phyloP scores from a whole-genome alignment of 1,140 invertebrate genomes.

The Eciton burchellii region DNA sequence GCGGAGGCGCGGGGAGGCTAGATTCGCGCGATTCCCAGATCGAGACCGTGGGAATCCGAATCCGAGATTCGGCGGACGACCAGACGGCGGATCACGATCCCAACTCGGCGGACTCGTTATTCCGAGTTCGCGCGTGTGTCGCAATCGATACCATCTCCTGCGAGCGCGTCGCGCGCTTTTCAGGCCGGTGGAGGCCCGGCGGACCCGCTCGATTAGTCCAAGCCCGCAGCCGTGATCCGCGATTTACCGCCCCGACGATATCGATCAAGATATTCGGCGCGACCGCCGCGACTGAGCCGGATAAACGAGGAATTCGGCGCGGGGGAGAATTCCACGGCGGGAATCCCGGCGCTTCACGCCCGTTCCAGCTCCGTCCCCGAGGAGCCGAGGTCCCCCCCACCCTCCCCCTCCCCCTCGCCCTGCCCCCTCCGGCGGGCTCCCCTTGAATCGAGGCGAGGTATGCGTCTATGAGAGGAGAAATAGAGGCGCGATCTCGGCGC shows the following conservation, averaged over 20 bases:
- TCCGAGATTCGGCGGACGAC: not conserved
- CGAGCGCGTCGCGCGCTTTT: constrained; percentile 6
- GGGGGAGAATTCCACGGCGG: constrained; percentile 31
- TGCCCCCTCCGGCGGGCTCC: too few relatives aligned
- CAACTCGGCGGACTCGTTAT: constrained; percentile 30
- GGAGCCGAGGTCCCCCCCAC: too few relatives aligned
- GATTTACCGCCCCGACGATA: constrained; percentile 71
- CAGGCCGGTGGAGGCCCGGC: too few relatives aligned
- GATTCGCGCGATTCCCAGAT: not conserved
- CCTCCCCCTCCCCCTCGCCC: too few relatives aligned
- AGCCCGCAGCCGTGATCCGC: constrained; percentile 39
- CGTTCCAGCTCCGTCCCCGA: too few relatives aligned
- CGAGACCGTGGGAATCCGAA: constrained; percentile 34
- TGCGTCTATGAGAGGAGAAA: too few relatives aligned
- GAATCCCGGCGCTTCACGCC: too few relatives aligned
- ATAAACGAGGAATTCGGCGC: constrained; percentile 53
- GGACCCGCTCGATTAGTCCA: not conserved
- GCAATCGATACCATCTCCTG: constrained; percentile 37
- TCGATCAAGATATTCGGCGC: constrained; percentile 67
- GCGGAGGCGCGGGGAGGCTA: not conserved
- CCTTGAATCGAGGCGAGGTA: too few relatives aligned
- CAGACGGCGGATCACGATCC: not conserved
- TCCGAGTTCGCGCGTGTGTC: constrained; percentile 7
- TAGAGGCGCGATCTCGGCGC: too few relatives aligned
- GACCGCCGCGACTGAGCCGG: not conserved